These are phyloP conservation scores for Lasioglossum lativentre DNA, from an alignment of 2,888 invertebrate genomes.

Conservation along the genomic window DNA sequence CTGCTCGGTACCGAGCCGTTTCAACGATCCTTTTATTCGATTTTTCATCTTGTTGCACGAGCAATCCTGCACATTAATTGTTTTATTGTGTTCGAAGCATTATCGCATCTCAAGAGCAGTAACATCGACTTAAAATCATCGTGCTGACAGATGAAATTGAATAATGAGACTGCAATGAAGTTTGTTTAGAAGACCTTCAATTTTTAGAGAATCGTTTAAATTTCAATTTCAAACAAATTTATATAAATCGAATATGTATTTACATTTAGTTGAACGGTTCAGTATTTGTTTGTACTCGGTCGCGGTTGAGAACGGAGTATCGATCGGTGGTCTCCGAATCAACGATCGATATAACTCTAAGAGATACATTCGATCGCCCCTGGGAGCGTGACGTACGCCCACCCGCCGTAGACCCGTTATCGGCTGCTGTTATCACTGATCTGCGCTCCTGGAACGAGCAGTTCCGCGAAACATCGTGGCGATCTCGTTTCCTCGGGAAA, in stretches of 20 bases:
- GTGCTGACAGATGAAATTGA: background rate
- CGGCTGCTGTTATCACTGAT: constrained; percentile 65
- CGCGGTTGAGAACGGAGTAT: constrained; percentile 13
- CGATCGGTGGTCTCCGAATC: constrained; percentile 51
- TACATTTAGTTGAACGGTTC: background rate
- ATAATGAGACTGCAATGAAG: background rate
- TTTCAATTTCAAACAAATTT: background rate
- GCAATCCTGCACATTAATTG: background rate
- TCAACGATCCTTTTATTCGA: background rate
- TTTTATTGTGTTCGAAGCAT: background rate
- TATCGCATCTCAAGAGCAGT: background rate
- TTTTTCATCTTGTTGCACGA: background rate
- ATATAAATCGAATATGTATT: background rate
- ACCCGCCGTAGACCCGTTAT: constrained; percentile 70
- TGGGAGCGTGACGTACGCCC: constrained; percentile 69
- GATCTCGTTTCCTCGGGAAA: constrained; percentile 37
- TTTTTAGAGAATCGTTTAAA: background rate
- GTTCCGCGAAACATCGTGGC: constrained; percentile 56
- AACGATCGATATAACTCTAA: constrained; percentile 61
- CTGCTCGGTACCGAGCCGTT: background rate
- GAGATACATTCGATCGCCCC: constrained; percentile 66
- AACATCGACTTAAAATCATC: background rate
- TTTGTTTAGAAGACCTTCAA: background rate
- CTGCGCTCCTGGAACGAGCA: constrained; percentile 63
- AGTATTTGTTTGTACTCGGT: background rate